These are phyloP conservation scores for Sebastes trivittatus DNA, from an alignment of 2,797 vertebrate genomes.

Conservation along the genomic window DNA sequence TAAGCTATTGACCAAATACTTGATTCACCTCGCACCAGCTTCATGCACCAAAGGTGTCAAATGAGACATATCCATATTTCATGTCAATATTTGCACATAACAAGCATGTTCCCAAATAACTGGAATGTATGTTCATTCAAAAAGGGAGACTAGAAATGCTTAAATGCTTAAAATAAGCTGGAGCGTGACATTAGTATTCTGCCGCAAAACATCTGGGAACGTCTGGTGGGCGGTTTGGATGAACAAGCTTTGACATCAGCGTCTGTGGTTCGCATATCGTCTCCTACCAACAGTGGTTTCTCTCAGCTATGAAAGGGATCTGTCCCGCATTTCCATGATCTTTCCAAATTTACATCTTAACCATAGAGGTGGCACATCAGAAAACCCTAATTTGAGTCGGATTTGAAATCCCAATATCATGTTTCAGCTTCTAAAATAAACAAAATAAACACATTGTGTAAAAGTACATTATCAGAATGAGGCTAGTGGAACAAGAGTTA, in stretches of 20 bases:
- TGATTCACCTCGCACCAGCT: constrained; percentile 4
- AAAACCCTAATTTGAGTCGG: background rate
- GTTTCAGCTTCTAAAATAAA: background rate
- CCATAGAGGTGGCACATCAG: background rate
- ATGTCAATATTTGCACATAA: background rate
- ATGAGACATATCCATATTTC: constrained; percentile 25
- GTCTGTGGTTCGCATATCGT: background rate
- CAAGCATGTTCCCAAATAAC: constrained; percentile 6
- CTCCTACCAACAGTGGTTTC: background rate
- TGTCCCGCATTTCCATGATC: background rate
- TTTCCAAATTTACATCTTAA: background rate
- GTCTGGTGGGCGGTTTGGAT: background rate
- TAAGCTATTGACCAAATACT: constrained; percentile 24
- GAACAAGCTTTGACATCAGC: background rate
- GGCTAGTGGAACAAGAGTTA: background rate
- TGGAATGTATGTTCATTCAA: background rate
- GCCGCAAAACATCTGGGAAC: background rate
- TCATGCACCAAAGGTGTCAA: constrained; percentile 2
- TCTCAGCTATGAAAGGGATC: background rate
- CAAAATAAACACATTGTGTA: background rate
- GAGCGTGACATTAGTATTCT: background rate
- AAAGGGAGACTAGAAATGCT: background rate
- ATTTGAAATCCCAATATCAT: background rate
- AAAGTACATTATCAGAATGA: background rate
- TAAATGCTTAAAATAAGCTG: background rate